Base-by-base conservation (phyloP, 2,113 vertebrate species). In the Dicentrarchus labrax region DNA sequence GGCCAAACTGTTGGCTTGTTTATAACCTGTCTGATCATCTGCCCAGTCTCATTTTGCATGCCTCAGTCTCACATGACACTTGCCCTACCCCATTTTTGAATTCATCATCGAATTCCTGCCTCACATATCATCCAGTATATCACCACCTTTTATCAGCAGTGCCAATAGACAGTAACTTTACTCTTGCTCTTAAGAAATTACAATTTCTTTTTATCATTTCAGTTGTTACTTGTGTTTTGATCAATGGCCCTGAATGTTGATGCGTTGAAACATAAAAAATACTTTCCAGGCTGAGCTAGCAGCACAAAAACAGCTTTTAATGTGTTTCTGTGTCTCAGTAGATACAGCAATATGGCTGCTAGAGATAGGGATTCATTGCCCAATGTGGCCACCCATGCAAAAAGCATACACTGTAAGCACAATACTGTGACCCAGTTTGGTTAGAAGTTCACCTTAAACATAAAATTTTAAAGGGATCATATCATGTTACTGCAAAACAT, bases 191-290 rank as follows among this genome's bases (percentile, higher is more conserved):
- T 41, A 48, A 76, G n/a, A 48, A 69, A 13, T 39, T 12, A 9
- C 39, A 56, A 16, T 45, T 59, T 47, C 56, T n/a, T 21, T n/a
- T 21, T 16, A 60, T 48, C 17, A 15, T 64, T 43, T 43, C 65
- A 45, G 50, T 68, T 68, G 53, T n/a, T 61, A 51, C 22, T n/a
- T 36, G 22, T 56, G 54, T 43, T 74, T 16, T 50, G 61, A 72
- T 82, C 61, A 72, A 54, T 68, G 11, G 54, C 50, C 30, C 62
- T 24, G 57, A 62, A 64, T 38, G 22, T 64, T 51, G 60, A 69
- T 48, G 56, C 56, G 16, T 2, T 69, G 22, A 64, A 74, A 86
- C 15, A 56, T 73, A n/a, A 73, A 62, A 78, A 73, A 38, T 9
- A 5, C 12, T 60, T 60, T 19, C 24, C 48, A 50, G 50, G 24